Evolutionary conservation across 2,113 vertebrate species (phyloP).

Genomic region (Henicopernis longicauda): DNA sequence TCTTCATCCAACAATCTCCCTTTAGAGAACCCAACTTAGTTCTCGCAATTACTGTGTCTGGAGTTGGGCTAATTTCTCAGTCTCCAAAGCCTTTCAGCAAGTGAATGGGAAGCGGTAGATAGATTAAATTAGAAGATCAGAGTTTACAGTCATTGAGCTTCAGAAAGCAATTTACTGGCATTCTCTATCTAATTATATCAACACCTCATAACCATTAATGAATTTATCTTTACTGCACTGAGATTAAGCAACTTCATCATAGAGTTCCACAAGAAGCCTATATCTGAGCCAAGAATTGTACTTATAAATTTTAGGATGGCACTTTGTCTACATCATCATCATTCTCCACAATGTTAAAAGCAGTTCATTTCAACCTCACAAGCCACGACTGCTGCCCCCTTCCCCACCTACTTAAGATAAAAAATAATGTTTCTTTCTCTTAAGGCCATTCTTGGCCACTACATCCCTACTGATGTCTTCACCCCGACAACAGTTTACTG

Average conservation of each 20-base stretch:
- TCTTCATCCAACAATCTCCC: not conserved
- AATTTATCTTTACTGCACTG: conserved; percentile 25
- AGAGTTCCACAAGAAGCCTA: not conserved
- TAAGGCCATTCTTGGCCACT: not conserved
- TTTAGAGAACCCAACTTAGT: not conserved
- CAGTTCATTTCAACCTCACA: not conserved
- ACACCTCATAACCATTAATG: conserved; percentile 40
- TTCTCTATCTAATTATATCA: conserved; percentile 42
- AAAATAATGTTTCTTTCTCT: conserved; percentile 10
- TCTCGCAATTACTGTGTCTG: not conserved
- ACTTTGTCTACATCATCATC: not conserved
- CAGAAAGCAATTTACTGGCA: conserved; percentile 17
- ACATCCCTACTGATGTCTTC: not conserved
- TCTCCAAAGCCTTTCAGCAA: not conserved
- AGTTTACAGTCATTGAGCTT: not conserved
- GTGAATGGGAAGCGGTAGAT: not conserved
- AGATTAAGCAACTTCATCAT: conserved; percentile 9
- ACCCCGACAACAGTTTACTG: not conserved
- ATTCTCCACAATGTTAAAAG: not conserved
- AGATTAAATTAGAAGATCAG: conserved; percentile 25
- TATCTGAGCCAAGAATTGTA: not conserved
- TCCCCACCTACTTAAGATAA: conserved; percentile 16
- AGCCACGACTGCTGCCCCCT: not conserved
- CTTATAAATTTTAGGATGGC: not conserved
- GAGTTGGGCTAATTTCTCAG: not conserved